These are phyloP conservation scores for Cantharis flavilabris DNA, from an alignment of 2,888 invertebrate genomes.

Conservation along the genomic window DNA sequence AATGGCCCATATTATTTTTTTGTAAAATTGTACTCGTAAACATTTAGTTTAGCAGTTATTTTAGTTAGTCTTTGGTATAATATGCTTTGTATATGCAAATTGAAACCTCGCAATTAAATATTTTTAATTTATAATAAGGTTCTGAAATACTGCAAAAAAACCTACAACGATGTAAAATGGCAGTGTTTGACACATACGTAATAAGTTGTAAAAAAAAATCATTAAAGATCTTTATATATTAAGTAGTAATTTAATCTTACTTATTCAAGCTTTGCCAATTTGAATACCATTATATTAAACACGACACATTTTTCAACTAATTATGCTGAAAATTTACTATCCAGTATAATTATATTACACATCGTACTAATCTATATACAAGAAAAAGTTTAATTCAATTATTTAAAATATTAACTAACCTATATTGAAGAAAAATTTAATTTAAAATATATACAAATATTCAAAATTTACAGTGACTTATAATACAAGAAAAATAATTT, in stretches of 20 bases:
- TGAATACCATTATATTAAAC: constrained; percentile 10
- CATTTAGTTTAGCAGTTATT: background rate
- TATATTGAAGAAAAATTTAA: constrained; percentile 17
- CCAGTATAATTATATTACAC: constrained; percentile 28
- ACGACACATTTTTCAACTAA: constrained; percentile 13
- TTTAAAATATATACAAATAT: constrained; percentile 21
- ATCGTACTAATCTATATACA: constrained; percentile 35
- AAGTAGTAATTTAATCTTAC: constrained; percentile 28
- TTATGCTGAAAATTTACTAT: constrained; percentile 20
- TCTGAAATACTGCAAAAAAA: constrained; percentile 17
- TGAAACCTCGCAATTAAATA: background rate
- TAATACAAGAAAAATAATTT: constrained; percentile 28
- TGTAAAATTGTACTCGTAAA: background rate
- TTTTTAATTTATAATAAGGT: constrained; percentile 10
- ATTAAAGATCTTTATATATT: constrained; percentile 29
- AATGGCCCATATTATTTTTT: background rate
- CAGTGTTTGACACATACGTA: constrained; percentile 33
- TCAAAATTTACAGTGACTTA: constrained; percentile 22
- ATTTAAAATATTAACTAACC: constrained; percentile 22
- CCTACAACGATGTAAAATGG: constrained; percentile 33
- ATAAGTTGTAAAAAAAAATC: constrained; percentile 29
- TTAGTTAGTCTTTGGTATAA: background rate
- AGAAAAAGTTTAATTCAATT: constrained; percentile 41
- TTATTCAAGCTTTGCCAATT: constrained; percentile 16
- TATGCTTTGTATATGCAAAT: background rate